Percentiles rank a stretch among this genome's conserved stretches.
Conservation (phyloP, 2,797 vertebrate species). For the Craterocephalus amniculus region DNA sequence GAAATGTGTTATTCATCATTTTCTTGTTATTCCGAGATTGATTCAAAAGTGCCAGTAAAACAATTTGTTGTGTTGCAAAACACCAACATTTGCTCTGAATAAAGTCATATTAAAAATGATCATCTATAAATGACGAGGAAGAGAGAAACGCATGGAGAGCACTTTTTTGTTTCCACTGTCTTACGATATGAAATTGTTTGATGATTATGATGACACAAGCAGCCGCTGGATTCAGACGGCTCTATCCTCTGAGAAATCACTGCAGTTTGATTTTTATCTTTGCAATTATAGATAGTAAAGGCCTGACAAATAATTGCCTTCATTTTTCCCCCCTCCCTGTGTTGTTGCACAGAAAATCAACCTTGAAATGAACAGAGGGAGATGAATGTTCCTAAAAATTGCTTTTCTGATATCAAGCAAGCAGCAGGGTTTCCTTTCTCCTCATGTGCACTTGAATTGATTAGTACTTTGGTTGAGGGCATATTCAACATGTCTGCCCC, state of each 20-base stretch:
- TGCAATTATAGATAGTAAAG: slow-evolving; percentile 79
- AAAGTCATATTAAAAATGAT: not conserved
- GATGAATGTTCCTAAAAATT: slow-evolving; percentile 78
- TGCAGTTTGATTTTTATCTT: slow-evolving; percentile 79
- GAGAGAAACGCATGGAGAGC: slow-evolving; percentile 28
- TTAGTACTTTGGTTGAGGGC: slow-evolving; percentile 79
- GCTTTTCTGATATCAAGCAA: slow-evolving; percentile 76
- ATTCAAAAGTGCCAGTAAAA: slow-evolving; percentile 17
- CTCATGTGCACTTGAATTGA: slow-evolving; percentile 81
- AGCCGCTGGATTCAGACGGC: slow-evolving; percentile 60
- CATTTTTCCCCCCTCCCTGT: slow-evolving; percentile 52
- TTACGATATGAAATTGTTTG: slow-evolving; percentile 63
- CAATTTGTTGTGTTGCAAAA: slow-evolving; percentile 6
- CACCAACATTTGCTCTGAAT: slow-evolving; percentile 10
- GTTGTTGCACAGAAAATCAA: slow-evolving; percentile 76
- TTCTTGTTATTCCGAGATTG: slow-evolving; percentile 15
- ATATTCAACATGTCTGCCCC: slow-evolving; percentile 81
- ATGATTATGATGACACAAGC: slow-evolving; percentile 76
- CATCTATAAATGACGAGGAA: slow-evolving; percentile 15
- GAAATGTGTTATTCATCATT: slow-evolving; percentile 15
- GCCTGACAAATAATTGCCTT: slow-evolving; percentile 79
- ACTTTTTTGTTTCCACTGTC: slow-evolving; percentile 39
- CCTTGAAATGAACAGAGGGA: slow-evolving; percentile 75
- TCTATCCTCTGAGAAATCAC: slow-evolving; percentile 78
- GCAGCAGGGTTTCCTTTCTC: slow-evolving; percentile 77